Percentiles rank a stretch among this genome's conserved stretches.
These are phyloP conservation scores for Chrysolina haemoptera DNA, from an alignment of 2,888 invertebrate species.

Conservation along the genomic window DNA sequence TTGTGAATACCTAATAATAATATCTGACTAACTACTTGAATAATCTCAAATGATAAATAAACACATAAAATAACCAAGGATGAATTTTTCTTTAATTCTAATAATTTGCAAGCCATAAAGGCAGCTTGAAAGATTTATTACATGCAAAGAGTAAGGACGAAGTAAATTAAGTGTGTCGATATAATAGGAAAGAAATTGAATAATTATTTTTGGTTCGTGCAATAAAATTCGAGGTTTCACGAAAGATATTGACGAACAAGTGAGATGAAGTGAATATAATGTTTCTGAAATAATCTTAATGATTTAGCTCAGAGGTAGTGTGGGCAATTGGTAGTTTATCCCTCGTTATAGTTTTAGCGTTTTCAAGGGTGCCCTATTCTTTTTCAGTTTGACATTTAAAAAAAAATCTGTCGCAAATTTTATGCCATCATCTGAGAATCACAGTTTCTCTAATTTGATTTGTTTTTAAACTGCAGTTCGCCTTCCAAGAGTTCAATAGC, in stretches of 20 bases:
- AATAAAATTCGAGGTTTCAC: background rate
- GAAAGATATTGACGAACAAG: background rate
- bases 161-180: background rate
- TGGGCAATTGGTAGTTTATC: no score
- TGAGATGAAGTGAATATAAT: background rate
- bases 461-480: no score
- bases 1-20: constrained; percentile 8
- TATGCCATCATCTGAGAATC: no score
- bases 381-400: no score
- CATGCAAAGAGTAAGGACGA: background rate
- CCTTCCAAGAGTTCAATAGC: no score
- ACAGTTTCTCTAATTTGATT: no score
- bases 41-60: constrained; percentile 1
- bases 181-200: background rate
- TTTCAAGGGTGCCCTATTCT: no score
- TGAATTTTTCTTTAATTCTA: constrained; percentile 1
- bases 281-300: background rate
- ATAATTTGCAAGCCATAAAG: constrained; percentile 7
- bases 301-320: background rate
- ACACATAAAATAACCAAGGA: constrained; percentile 1
- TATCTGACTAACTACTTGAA: constrained; percentile 1
- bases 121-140: constrained; percentile 9
- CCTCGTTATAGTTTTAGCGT: no score
- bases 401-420: no score
- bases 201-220: background rate